These are phyloP conservation scores for Nebria salina DNA, from an alignment of 2,888 invertebrate genomes.

Conservation along the genomic window DNA sequence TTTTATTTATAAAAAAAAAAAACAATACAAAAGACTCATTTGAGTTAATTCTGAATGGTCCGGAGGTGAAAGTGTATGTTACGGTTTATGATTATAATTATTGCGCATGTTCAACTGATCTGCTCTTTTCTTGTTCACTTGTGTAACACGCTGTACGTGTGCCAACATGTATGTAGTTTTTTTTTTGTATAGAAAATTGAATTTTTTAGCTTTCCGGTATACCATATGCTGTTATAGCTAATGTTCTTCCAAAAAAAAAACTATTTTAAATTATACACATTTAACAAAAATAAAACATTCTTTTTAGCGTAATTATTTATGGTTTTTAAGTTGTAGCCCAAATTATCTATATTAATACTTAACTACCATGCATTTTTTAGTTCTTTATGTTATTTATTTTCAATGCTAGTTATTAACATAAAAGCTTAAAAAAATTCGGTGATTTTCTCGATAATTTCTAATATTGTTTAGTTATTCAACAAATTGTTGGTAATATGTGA, in stretches of 20 bases:
- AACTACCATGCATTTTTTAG: too few species aligned
- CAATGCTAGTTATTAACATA: too few species aligned
- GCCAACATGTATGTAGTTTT: neutral
- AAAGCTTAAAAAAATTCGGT: neutral
- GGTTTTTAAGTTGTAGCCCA: neutral
- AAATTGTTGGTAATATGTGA: slow-evolving; percentile 19
- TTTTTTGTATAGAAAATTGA: neutral
- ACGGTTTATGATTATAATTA: slow-evolving; percentile 30
- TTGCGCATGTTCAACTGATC: slow-evolving; percentile 18
- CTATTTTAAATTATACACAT: too few species aligned
- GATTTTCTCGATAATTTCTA: neutral
- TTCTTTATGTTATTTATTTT: too few species aligned
- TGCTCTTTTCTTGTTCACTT: neutral
- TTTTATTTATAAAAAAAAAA: neutral
- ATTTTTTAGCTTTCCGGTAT: neutral
- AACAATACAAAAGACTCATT: slow-evolving; percentile 14
- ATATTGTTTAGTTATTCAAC: slow-evolving; percentile 9
- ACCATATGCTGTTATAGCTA: neutral
- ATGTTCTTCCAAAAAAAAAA: too few species aligned
- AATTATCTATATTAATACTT: neutral
- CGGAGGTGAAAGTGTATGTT: slow-evolving; percentile 41
- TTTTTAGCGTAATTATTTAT: neutral
- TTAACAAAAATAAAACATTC: too few species aligned
- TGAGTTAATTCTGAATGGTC: slow-evolving; percentile 43
- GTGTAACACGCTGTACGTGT: neutral